Percentiles rank a stretch among this genome's conserved stretches.
phyloP scores from a whole-genome alignment of 2,888 invertebrate species.

The Dryobota labecula region DNA sequence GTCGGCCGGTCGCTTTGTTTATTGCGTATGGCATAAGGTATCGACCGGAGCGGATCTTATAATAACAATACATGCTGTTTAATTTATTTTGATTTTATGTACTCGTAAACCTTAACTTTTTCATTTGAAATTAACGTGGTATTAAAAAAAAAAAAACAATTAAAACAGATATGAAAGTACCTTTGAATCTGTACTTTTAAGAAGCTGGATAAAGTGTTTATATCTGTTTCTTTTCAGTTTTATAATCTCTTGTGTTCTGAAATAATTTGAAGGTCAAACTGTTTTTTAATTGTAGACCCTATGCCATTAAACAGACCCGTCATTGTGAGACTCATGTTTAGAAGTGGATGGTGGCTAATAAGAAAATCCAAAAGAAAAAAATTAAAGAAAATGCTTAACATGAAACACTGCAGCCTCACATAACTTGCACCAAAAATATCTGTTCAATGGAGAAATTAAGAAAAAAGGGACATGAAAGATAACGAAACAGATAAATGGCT shows the following conservation, averaged over 20 bases:
- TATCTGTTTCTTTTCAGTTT: background rate
- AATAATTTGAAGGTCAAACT: background rate
- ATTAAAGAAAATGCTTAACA: background rate
- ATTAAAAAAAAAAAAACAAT: background rate
- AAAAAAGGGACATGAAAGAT: conserved; percentile 70
- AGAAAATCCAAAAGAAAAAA: background rate
- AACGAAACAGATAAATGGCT: conserved; percentile 73
- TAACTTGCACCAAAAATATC: conserved; percentile 65
- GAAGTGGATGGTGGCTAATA: background rate
- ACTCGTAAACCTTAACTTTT: background rate
- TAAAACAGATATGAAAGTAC: background rate
- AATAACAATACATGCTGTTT: background rate
- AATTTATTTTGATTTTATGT: background rate
- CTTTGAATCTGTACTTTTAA: background rate
- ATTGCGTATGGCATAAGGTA: conserved; percentile 68
- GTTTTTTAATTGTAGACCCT: background rate
- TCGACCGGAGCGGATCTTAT: conserved; percentile 57
- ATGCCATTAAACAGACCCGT: background rate
- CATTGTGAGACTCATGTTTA: background rate
- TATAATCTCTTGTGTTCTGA: background rate
- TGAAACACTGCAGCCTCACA: conserved; percentile 23
- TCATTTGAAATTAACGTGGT: background rate
- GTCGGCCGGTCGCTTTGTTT: conserved; percentile 82
- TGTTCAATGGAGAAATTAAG: conserved; percentile 74
- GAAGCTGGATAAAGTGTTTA: background rate